Evolutionary conservation across 2,888 invertebrate species (phyloP), one percentile per base, ranked within the genome.

Genomic region (Zhuqinia jingwanae): DNA sequence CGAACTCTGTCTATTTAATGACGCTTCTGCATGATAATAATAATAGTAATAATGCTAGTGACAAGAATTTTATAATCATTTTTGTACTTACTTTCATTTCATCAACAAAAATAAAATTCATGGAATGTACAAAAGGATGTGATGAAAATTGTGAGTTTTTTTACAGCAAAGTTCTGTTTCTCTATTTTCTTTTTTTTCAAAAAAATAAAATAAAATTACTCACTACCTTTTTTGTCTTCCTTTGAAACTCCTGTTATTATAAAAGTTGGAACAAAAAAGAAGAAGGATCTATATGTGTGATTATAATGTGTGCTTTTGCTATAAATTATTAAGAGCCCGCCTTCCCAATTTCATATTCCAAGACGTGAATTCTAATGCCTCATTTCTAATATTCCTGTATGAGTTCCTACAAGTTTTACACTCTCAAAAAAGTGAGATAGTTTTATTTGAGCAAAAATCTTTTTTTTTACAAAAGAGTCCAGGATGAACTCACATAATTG

Each of bases 351-450:
- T n/a, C n/a, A n/a, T n/a, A n/a, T 68, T 70, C 42, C 45, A 70
- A 70, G 47, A 70, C 22, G 70, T 25, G 70, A 70, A 47, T 70
- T 70, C 45, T 70, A 70, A 47, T 70, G 45, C n/a, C 22, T 70
- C 47, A 70, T 70, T 70, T 70, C 25, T 25, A 27, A 47, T n/a
- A n/a, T 47, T 47, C 70, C 2, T 0, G 27, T 25, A n/a, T 50
- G 13, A 27, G 11, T 17, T 42, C 13, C n/a, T n/a, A n/a, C n/a
- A n/a, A 13, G 50, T 10, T 15, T 50, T 5, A 50, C 3, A 25
- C 27, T 58, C 10, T 5, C 25, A 6, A 13, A n/a, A n/a, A 25
- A 8, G 5, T 50, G 13, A n/a, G 11, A 45, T 13, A 50, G 22
- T 10, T 45, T 20, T 45, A 15, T 50, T 47, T 22, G 11, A 70